phyloP scores from a whole-genome alignment of 2,888 invertebrate species.

The Timema podura region DNA sequence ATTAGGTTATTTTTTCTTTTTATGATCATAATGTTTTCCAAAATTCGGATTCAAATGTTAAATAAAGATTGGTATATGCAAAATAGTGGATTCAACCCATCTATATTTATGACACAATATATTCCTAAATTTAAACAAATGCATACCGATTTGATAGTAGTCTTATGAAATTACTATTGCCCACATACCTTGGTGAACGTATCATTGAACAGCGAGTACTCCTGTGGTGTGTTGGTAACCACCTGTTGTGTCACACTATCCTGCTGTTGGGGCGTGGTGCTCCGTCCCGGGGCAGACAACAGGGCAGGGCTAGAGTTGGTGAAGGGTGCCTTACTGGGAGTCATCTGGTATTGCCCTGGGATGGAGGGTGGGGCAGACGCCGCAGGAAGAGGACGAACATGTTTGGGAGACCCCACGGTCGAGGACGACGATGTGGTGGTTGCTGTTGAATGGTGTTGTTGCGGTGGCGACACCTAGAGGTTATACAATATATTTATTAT shows the following conservation, averaged over 20 bases:
- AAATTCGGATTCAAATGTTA: too few relatives aligned
- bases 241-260: conserved; percentile 28
- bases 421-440: conserved; percentile 34
- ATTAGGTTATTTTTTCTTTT: too few relatives aligned
- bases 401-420: conserved; percentile 43
- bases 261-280: conserved; percentile 33
- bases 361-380: conserved; percentile 41
- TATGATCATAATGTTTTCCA: too few relatives aligned
- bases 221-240: conserved; percentile 52
- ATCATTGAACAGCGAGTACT: conserved; percentile 87
- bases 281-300: conserved; percentile 29
- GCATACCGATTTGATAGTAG: too few relatives aligned
- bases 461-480: background rate
- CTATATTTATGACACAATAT: too few relatives aligned
- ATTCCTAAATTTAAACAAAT: too few relatives aligned
- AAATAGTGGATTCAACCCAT: too few relatives aligned
- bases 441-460: conserved; percentile 12
- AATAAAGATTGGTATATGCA: too few relatives aligned
- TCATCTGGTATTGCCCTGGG: conserved; percentile 33
- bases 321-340: conserved; percentile 31
- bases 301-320: conserved; percentile 34
- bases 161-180: background rate
- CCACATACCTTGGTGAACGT: conserved; percentile 54
- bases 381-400: conserved; percentile 44
- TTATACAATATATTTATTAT: background rate